Percentiles rank a stretch among this genome's conserved stretches.
Evolutionary conservation across 2,888 invertebrate genomes (phyloP).

Genomic region (Trichogramma evanescens): DNA sequence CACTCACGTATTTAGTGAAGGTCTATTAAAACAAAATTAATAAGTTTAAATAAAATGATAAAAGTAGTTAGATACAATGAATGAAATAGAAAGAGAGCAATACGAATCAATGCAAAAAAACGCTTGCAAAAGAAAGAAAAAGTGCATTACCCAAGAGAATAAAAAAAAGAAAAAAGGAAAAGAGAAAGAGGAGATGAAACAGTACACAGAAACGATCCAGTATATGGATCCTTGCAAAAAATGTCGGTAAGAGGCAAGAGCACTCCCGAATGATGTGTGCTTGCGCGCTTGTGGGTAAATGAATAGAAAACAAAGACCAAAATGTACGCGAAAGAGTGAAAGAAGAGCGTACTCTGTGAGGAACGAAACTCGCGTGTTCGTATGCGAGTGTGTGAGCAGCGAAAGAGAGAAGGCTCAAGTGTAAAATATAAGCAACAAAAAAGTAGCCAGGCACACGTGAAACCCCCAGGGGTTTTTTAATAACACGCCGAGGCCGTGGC

Average conservation of each 20-base stretch:
- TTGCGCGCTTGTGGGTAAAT: background rate
- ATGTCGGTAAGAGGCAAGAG: no score
- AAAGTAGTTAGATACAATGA: no score
- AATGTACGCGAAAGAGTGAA: no score
- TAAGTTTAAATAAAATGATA: no score
- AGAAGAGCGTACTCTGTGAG: background rate
- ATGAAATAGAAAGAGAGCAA: no score
- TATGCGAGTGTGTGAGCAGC: background rate
- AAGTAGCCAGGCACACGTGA: slow-evolving; percentile 11
- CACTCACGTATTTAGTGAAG: no score
- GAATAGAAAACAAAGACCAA: slow-evolving; percentile 10
- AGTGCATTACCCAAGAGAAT: slow-evolving; percentile 5
- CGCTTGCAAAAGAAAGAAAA: slow-evolving; percentile 18
- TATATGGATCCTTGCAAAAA: no score
- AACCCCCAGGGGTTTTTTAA: slow-evolving; percentile 33
- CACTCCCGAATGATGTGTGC: no score
- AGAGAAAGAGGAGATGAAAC: background rate
- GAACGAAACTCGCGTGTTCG: no score
- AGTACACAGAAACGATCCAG: no score
- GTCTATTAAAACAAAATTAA: no score
- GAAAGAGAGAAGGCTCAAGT: slow-evolving; percentile 14
- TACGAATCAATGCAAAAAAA: background rate
- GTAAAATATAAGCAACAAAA: slow-evolving; percentile 16
- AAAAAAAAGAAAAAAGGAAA: slow-evolving; percentile 17
- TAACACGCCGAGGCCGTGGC: slow-evolving; percentile 32